A percentile compares a stretch with the other conserved stretches of the same genome.
phyloP scores from a whole-genome alignment of 2,113 vertebrate species.

The Rana temporaria region DNA sequence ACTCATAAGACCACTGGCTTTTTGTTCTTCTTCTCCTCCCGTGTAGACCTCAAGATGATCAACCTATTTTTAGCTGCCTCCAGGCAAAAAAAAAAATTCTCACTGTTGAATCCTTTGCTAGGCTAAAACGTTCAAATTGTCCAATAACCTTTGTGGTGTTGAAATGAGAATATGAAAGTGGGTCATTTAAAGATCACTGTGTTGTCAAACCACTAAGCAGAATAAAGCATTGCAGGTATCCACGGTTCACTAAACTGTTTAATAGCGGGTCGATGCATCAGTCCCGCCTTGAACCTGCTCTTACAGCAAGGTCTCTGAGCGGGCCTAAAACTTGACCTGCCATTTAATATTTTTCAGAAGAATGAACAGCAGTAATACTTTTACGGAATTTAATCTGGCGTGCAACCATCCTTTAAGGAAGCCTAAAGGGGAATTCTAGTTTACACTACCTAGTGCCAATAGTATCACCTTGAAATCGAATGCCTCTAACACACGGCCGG shows the following conservation, averaged over 20 bases:
- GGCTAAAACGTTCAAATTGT: slow-evolving; percentile 40
- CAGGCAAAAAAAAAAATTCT: slow-evolving; percentile 28
- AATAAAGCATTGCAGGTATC: slow-evolving; percentile 38
- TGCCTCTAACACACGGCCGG: no score
- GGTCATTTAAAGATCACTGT: slow-evolving; percentile 45
- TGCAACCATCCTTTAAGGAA: slow-evolving; percentile 8
- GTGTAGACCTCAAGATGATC: slow-evolving; percentile 31
- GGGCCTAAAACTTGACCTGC: slow-evolving; percentile 31
- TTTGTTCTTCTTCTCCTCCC: background rate
- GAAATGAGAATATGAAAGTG: slow-evolving; percentile 50
- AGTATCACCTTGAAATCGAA: no score
- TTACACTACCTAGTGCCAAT: no score
- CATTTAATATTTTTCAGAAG: slow-evolving; percentile 48
- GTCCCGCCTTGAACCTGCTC: slow-evolving; percentile 5
- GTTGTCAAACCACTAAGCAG: slow-evolving; percentile 36
- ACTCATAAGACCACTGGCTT: slow-evolving; percentile 22
- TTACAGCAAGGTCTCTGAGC: slow-evolving; percentile 14
- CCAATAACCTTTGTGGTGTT: slow-evolving; percentile 49
- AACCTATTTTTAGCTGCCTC: slow-evolving; percentile 46
- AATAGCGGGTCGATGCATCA: slow-evolving; percentile 27
- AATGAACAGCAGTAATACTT: slow-evolving; percentile 26
- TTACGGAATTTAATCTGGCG: slow-evolving; percentile 5
- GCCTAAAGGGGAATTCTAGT: slow-evolving; percentile 35
- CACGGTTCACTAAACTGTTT: slow-evolving; percentile 47
- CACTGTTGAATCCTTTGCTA: slow-evolving; percentile 16